Percentiles rank a stretch among this genome's conserved stretches.
phyloP scores from a whole-genome alignment of 2,113 vertebrate species.

The Erythrocebus patas region DNA sequence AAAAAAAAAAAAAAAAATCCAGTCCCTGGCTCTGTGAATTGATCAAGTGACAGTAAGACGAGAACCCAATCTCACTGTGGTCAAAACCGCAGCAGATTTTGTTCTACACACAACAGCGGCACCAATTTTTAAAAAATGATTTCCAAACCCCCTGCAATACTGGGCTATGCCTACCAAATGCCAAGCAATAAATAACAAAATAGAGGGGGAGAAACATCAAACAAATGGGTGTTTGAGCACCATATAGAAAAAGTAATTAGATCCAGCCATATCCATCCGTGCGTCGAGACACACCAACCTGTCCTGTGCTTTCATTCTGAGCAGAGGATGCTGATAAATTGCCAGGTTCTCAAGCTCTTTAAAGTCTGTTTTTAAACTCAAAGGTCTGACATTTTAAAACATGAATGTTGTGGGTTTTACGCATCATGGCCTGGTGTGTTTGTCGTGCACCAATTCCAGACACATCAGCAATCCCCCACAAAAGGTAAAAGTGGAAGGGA shows the following conservation, averaged over 20 bases:
- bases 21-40: background rate
- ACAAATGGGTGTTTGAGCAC: constrained; percentile 34
- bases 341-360: constrained; percentile 45
- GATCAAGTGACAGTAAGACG: background rate
- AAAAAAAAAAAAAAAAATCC: background rate
- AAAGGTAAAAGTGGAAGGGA: background rate
- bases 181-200: constrained; percentile 22
- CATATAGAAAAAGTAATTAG: constrained; percentile 30
- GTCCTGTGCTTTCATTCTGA: background rate
- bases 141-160: background rate
- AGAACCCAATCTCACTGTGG: fast-evolving
- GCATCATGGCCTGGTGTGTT: background rate
- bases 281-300: constrained; percentile 9
- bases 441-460: background rate
- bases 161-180: background rate
- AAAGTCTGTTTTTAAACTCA: constrained; percentile 58
- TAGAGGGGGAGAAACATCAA: background rate
- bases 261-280: constrained; percentile 35
- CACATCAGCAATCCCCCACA: background rate
- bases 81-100: background rate
- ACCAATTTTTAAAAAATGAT: background rate
- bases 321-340: constrained; percentile 50
- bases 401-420: constrained; percentile 6
- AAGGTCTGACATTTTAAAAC: constrained; percentile 63
- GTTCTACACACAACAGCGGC: background rate